phyloP scores from a whole-genome alignment of 2,888 invertebrate species.

The Fabriciana adippe region DNA sequence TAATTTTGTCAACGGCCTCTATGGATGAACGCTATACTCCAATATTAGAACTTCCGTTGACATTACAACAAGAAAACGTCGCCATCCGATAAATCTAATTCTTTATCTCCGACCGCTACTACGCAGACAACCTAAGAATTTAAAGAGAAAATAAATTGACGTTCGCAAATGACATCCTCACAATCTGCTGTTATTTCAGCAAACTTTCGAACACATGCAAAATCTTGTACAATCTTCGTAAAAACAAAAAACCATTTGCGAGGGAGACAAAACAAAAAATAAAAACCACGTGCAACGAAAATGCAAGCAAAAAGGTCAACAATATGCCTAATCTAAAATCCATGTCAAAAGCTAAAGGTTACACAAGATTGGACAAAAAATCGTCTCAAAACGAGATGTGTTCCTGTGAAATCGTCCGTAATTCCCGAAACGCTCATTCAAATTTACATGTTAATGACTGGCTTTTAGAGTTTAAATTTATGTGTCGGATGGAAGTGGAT shows the following conservation, averaged over 20 bases:
- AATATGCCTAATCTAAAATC: constrained; percentile 82
- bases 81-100: constrained; percentile 53
- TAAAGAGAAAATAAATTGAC: constrained; percentile 54
- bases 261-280: constrained; percentile 61
- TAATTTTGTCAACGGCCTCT: constrained; percentile 76
- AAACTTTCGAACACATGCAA: constrained; percentile 67
- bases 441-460: constrained; percentile 51
- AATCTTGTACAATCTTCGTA: constrained; percentile 59
- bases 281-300: constrained; percentile 72
- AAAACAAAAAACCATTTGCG: constrained; percentile 67
- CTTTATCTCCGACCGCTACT: constrained; percentile 44
- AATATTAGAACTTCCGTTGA: constrained; percentile 77
- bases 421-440: constrained; percentile 45
- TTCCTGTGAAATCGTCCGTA: constrained; percentile 70
- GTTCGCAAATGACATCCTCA: constrained; percentile 50
- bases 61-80: constrained; percentile 52
- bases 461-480: constrained; percentile 56
- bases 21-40: constrained; percentile 64
- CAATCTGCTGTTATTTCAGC: constrained; percentile 43
- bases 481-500: constrained; percentile 45
- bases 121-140: constrained; percentile 40
- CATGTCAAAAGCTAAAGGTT: constrained; percentile 82
- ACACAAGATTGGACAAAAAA: constrained; percentile 79
- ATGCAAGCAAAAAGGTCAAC: constrained; percentile 78
- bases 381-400: constrained; percentile 65